phyloP scores from a whole-genome alignment of 1,140 invertebrate species.

The Xylocopa sonorina region DNA sequence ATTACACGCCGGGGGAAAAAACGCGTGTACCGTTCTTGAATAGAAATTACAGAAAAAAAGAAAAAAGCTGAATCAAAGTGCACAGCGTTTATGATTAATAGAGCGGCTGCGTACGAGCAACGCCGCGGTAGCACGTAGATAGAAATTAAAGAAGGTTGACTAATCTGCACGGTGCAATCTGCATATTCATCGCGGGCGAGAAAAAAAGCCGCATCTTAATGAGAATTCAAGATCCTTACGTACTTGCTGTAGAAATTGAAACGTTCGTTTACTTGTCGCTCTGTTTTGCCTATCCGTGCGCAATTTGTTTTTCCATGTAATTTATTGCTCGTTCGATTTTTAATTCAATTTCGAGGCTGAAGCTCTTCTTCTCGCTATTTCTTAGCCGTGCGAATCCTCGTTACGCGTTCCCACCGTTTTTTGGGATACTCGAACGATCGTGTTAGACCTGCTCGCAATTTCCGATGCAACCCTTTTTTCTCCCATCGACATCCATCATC shows the following conservation, averaged over 20 bases:
- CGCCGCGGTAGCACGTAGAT: background rate
- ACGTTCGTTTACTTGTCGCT: background rate
- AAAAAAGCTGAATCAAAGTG: background rate
- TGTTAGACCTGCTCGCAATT: no score
- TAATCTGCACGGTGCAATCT: background rate
- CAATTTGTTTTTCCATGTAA: background rate
- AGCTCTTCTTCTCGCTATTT: no score
- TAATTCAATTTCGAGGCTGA: no score
- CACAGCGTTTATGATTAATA: constrained; percentile 14
- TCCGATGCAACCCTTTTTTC: background rate
- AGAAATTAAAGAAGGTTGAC: constrained; percentile 5
- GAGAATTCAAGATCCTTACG: background rate
- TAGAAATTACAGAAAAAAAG: background rate
- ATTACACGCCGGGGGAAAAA: constrained; percentile 1
- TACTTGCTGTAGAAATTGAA: background rate
- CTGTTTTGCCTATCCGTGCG: no score
- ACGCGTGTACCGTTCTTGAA: constrained; percentile 3
- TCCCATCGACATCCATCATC: background rate
- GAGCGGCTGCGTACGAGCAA: background rate
- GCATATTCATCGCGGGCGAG: background rate
- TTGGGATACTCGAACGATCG: no score
- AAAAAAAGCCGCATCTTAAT: background rate
- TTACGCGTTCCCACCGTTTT: no score
- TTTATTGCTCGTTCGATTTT: no score
- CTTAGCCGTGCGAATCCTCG: no score